Percentiles rank a stretch among this genome's conserved stretches.
Conservation (phyloP, 2,113 vertebrate species). For the Pituophis catenifer region DNA sequence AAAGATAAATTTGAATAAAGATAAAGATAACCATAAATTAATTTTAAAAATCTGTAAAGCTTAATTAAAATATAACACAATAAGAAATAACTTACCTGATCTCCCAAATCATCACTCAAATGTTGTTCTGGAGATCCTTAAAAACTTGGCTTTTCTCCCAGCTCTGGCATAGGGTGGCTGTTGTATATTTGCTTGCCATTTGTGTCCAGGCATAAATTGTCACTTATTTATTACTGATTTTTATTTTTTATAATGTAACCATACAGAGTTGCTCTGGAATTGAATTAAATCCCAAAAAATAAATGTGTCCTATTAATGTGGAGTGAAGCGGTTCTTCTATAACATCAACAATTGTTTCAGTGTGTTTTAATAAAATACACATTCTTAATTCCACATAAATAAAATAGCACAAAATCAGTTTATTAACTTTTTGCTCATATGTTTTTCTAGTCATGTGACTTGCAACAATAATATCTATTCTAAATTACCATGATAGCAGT, state of each 20-base stretch:
- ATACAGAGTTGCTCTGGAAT: not conserved
- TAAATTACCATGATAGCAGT: not conserved
- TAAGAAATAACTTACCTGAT: too few species aligned
- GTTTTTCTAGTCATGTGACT: not conserved
- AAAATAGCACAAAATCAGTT: constrained; percentile 16
- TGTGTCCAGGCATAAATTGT: not conserved
- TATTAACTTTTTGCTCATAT: not conserved
- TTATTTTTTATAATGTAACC: not conserved
- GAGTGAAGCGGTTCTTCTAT: not conserved
- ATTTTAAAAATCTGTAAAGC: too few species aligned
- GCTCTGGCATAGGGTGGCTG: not conserved
- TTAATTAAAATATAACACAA: too few species aligned
- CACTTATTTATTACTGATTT: not conserved
- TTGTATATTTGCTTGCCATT: not conserved
- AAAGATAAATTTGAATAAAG: too few species aligned
- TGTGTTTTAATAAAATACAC: not conserved
- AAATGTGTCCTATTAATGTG: not conserved
- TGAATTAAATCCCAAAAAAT: not conserved
- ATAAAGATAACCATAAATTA: too few species aligned
- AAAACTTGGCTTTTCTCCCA: not conserved
- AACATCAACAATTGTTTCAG: constrained; percentile 25
- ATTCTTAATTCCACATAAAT: constrained; percentile 17
- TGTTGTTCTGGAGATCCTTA: not conserved
- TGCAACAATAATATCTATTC: not conserved
- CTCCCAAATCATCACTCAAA: not conserved